Evolutionary conservation across 2,888 invertebrate species (phyloP).

Genomic region (Tryphoninae sp.): DNA sequence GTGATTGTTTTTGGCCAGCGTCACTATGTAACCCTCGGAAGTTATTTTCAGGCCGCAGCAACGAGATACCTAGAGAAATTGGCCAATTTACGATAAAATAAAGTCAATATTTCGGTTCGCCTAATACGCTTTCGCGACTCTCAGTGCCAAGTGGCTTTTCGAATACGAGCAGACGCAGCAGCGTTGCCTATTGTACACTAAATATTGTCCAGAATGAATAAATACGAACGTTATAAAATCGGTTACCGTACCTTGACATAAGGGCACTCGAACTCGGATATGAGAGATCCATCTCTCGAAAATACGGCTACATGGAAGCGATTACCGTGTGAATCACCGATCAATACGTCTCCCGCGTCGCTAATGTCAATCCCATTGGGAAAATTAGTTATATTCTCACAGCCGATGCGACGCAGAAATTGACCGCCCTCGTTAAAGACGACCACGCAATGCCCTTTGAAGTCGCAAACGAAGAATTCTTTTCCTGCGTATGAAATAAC

Average conservation of each 20-base stretch:
- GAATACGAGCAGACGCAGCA: neutral
- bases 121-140: neutral
- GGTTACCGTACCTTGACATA: conserved; percentile 92
- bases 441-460: conserved; percentile 98
- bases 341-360: conserved; percentile 97
- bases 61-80: conserved; percentile 92
- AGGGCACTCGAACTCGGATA: conserved; percentile 97
- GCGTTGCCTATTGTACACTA: neutral
- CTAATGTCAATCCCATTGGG: conserved; percentile 99
- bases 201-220: neutral
- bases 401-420: conserved; percentile 96
- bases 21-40: conserved; percentile 97
- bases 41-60: conserved; percentile 99
- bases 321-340: conserved; percentile 98
- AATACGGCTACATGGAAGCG: conserved; percentile 98
- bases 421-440: conserved; percentile 96
- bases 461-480: conserved; percentile 98
- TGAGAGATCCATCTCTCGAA: conserved; percentile 92
- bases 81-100: neutral
- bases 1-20: conserved; percentile 99
- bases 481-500: conserved; percentile 84
- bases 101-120: neutral
- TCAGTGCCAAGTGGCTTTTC: conserved; percentile 5
- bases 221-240: neutral
- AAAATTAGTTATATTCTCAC: conserved; percentile 97